Evolutionary conservation across 2,113 vertebrate species (phyloP).

Genomic region (Accipiter cooperii): DNA sequence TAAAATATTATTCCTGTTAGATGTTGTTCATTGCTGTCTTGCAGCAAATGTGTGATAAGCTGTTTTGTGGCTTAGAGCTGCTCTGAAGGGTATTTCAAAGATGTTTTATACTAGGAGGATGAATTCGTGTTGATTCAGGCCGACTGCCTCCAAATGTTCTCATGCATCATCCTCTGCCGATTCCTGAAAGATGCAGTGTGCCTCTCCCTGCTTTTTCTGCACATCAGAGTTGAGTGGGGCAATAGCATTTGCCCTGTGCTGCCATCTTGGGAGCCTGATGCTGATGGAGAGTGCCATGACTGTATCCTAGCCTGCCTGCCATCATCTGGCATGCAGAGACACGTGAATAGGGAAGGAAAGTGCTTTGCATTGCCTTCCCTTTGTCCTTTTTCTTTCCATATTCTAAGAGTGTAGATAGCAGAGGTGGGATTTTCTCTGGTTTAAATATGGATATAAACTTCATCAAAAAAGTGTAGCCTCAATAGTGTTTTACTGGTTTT

Average conservation of each 20-base stretch:
- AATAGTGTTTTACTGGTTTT: neutral
- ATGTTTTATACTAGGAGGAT: neutral
- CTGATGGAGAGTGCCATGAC: neutral
- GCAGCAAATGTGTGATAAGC: neutral
- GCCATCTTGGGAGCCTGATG: neutral
- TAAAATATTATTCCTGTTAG: conserved; percentile 23
- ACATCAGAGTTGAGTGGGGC: neutral
- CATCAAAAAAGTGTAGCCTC: neutral
- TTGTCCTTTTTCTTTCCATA: neutral
- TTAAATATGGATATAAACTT: neutral
- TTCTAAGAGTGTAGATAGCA: neutral
- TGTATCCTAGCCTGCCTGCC: neutral
- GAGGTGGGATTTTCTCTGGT: neutral
- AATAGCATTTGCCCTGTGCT: neutral
- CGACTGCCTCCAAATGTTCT: neutral
- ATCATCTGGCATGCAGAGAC: too few relatives aligned
- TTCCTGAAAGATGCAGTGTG: neutral
- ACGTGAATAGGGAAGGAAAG: neutral
- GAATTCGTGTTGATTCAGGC: neutral
- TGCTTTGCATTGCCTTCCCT: neutral
- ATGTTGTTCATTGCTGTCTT: neutral
- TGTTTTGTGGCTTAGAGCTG: neutral
- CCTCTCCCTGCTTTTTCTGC: neutral
- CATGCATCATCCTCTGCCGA: neutral
- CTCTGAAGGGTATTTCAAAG: neutral